These are phyloP conservation scores for Eufriesea mexicana DNA, from an alignment of 1,140 invertebrate species.

Conservation along the genomic window DNA sequence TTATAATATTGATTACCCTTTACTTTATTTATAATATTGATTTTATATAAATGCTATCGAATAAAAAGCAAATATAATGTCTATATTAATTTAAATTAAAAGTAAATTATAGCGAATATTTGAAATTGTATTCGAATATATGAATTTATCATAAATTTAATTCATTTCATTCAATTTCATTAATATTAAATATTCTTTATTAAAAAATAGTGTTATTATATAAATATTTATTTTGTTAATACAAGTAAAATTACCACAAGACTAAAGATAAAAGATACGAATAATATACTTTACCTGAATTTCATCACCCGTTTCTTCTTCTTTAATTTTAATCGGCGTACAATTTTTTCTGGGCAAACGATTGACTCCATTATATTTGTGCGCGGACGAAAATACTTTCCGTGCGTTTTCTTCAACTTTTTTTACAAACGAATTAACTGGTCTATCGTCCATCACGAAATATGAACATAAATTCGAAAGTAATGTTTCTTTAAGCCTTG, in stretches of 20 bases:
- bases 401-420: slow-evolving; percentile 8
- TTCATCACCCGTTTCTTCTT: slow-evolving; percentile 81
- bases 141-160: too few relatives aligned
- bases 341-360: slow-evolving; percentile 25
- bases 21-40: too few relatives aligned
- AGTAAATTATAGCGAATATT: background rate
- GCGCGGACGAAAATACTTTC: slow-evolving; percentile 42
- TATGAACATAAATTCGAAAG: background rate
- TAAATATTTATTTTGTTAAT: too few relatives aligned
- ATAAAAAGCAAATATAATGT: too few relatives aligned
- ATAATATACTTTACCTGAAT: slow-evolving; percentile 79
- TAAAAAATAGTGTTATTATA: too few relatives aligned
- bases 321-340: slow-evolving; percentile 78
- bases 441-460: slow-evolving; percentile 29
- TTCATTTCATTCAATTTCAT: too few relatives aligned
- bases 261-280: background rate
- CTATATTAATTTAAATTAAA: too few relatives aligned
- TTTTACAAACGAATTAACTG: background rate
- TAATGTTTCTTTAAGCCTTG: background rate
- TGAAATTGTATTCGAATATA: too few relatives aligned
- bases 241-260: background rate
- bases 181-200: too few relatives aligned
- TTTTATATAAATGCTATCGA: too few relatives aligned
- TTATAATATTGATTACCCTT: too few relatives aligned
- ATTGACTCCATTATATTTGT: slow-evolving; percentile 49